A percentile compares a stretch with the other conserved stretches of the same genome.
phyloP scores from a whole-genome alignment of 2,888 invertebrate species.

The Philereme vetulata region DNA sequence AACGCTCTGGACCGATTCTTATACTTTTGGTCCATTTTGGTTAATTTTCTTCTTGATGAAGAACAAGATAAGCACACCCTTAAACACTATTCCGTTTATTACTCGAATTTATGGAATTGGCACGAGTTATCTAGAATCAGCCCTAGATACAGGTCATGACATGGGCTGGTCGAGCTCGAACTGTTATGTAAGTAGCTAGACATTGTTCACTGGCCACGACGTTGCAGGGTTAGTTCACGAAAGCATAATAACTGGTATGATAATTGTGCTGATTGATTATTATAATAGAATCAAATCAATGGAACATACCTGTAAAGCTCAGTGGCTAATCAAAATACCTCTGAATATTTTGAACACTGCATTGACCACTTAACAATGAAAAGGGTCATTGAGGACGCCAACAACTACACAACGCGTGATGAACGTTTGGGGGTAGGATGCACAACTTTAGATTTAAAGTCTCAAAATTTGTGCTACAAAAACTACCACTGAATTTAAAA shows the following conservation, averaged over 20 bases:
- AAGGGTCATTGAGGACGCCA: not conserved
- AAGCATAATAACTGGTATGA: not conserved
- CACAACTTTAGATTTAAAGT: not conserved
- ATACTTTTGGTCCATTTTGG: too few species aligned
- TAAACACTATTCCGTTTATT: not conserved
- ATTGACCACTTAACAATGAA: not conserved
- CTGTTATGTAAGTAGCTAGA: slow-evolving; percentile 12
- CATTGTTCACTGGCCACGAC: slow-evolving; percentile 13
- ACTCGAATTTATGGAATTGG: slow-evolving; percentile 50
- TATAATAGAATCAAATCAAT: not conserved
- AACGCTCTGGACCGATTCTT: too few species aligned
- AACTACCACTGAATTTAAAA: slow-evolving; percentile 26
- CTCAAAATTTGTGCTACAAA: not conserved
- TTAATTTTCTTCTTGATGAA: too few species aligned
- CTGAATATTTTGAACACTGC: not conserved
- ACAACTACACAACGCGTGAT: not conserved
- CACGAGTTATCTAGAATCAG: slow-evolving; percentile 60
- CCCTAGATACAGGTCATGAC: slow-evolving; percentile 36
- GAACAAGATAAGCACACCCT: too few species aligned
- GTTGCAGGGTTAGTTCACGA: not conserved
- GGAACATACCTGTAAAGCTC: not conserved
- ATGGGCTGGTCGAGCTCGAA: slow-evolving; percentile 18
- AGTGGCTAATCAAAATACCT: not conserved
- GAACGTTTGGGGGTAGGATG: not conserved
- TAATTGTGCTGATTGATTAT: not conserved